A percentile compares a stretch with the other conserved stretches of the same genome.
Evolutionary conservation across 2,888 invertebrate species (phyloP).

Genomic region (Alentia gelatinosa): DNA sequence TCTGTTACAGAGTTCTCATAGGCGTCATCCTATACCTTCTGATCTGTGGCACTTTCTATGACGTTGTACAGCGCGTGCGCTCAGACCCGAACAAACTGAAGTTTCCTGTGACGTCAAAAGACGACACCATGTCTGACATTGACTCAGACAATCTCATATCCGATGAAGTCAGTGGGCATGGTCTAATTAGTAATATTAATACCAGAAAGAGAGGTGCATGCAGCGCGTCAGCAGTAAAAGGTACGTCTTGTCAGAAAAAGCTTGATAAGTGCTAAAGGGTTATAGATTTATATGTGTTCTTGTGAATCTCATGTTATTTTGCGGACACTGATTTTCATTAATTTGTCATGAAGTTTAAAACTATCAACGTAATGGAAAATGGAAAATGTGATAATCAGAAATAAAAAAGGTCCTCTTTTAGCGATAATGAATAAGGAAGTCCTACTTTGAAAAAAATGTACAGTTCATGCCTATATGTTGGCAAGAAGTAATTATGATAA

Average conservation of each 20-base stretch:
- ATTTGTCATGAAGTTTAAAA: background rate
- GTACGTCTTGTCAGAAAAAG: background rate
- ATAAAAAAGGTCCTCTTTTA: background rate
- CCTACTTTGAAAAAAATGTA: background rate
- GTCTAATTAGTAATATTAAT: background rate
- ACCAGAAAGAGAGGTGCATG: background rate
- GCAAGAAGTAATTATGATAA: background rate
- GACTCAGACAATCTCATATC: background rate
- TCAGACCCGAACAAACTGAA: background rate
- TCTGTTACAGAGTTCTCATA: background rate
- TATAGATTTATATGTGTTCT: background rate
- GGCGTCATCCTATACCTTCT: background rate
- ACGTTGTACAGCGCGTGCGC: background rate
- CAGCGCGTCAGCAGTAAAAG: background rate
- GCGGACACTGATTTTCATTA: background rate
- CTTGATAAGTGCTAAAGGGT: background rate
- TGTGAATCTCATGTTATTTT: background rate
- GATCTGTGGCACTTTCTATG: background rate
- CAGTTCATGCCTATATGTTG: background rate
- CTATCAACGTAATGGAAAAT: background rate
- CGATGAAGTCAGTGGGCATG: background rate
- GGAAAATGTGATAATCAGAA: background rate
- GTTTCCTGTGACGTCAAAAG: background rate
- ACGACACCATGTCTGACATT: background rate
- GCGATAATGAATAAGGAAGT: background rate